A percentile compares a stretch with the other conserved stretches of the same genome.
phyloP scores from a whole-genome alignment of 2,113 vertebrate genomes.

The Microcebus lehilahytsara region DNA sequence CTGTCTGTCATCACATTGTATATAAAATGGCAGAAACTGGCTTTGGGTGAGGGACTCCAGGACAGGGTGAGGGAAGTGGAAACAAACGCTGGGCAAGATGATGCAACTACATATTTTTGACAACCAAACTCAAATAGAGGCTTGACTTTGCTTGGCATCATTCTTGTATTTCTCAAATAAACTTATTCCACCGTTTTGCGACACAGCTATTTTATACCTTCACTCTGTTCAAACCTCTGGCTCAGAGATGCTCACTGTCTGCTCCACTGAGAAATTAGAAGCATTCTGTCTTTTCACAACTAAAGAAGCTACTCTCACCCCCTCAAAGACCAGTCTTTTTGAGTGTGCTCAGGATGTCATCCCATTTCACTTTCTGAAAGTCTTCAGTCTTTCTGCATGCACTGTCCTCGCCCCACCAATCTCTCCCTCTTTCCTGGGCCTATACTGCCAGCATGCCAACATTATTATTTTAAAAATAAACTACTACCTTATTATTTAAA shows the following conservation, averaged over 20 bases:
- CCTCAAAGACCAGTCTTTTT: not conserved
- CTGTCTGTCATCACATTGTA: constrained; percentile 39
- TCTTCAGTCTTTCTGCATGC: not conserved
- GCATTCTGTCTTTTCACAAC: not conserved
- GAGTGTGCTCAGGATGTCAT: not conserved
- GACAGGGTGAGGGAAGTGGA: not conserved
- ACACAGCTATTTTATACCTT: not conserved
- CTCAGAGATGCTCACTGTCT: not conserved
- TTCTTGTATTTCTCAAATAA: not conserved
- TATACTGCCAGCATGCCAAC: not conserved
- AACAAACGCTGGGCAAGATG: not conserved
- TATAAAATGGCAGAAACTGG: constrained; percentile 29
- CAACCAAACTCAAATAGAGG: not conserved
- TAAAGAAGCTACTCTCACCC: not conserved
- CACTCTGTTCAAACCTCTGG: not conserved
- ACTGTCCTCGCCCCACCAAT: not conserved
- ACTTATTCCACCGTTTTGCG: not conserved
- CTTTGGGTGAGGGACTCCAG: not conserved
- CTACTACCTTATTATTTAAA: not conserved
- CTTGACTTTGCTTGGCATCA: not conserved
- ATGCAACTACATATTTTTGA: not conserved
- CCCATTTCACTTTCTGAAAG: not conserved
- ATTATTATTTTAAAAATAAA: not conserved
- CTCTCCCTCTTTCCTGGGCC: not conserved
- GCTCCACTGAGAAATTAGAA: not conserved